A percentile compares a stretch with the other conserved stretches of the same genome.
Conservation (phyloP, 1,140 invertebrate genomes). For the Ptiloglossa arizonensis region DNA sequence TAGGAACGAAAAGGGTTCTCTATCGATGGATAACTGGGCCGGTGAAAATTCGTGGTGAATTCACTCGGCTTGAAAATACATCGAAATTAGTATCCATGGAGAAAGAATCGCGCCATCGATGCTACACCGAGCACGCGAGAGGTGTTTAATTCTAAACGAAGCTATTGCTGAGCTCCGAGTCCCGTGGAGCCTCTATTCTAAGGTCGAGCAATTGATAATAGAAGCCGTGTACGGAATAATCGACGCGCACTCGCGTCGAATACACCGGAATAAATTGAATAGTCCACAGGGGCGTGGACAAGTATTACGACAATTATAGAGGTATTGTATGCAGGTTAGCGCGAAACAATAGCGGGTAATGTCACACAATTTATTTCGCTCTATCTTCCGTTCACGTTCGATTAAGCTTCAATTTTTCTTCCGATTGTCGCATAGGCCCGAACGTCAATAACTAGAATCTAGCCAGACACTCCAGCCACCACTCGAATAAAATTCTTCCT, state of each 20-base stretch:
- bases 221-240: background rate
- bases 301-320: constrained; percentile 25
- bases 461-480: background rate
- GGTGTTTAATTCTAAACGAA: constrained; percentile 5
- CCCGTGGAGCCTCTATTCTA: background rate
- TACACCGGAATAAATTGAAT: constrained; percentile 8
- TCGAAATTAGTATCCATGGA: no score
- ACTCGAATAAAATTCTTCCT: constrained; percentile 44
- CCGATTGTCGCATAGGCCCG: background rate
- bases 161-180: background rate
- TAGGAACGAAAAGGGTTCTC: no score
- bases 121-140: no score
- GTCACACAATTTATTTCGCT: background rate
- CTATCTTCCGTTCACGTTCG: background rate
- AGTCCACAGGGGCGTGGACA: background rate
- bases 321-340: constrained; percentile 8
- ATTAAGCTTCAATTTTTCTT: constrained; percentile 44
- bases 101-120: no score
- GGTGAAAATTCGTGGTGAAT: no score
- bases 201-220: background rate
- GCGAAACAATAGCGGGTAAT: constrained; percentile 32
- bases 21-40: no score
- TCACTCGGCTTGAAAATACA: no score
- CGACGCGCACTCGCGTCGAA: background rate
- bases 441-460: constrained; percentile 33